Conservation (phyloP, 2,113 vertebrate species). For the Himantopus leucocephalus region DNA sequence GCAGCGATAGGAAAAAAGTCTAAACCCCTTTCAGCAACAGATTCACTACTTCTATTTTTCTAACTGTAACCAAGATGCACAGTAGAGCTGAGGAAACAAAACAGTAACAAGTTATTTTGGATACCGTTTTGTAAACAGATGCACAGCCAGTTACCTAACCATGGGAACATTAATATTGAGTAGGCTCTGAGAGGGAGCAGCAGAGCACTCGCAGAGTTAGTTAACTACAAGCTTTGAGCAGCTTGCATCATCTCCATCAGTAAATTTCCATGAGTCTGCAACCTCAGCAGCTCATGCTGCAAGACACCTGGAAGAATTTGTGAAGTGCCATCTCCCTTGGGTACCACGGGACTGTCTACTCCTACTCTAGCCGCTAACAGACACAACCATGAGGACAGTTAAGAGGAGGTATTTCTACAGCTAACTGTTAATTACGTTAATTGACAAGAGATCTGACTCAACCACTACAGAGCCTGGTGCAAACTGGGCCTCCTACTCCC, state of each 20-base stretch:
- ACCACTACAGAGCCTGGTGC: not conserved
- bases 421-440: not conserved
- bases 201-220: not conserved
- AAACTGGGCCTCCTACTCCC: not conserved
- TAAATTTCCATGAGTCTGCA: not conserved
- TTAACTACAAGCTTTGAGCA: not conserved
- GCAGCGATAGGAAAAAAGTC: not conserved
- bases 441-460: not conserved
- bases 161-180: not conserved
- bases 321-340: not conserved
- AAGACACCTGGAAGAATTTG: not conserved
- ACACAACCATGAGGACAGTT: not conserved
- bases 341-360: not conserved
- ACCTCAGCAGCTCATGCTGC: not conserved
- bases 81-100: not conserved
- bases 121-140: slow-evolving; percentile 9
- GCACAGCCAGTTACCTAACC: not conserved
- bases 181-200: not conserved
- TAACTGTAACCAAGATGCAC: not conserved
- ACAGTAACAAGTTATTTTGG: not conserved
- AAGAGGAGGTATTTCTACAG: not conserved
- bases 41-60: not conserved
- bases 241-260: not conserved
- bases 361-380: not conserved
- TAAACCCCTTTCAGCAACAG: not conserved